Base-by-base conservation (phyloP, 2,113 vertebrate species). In the Abramis brama region DNA sequence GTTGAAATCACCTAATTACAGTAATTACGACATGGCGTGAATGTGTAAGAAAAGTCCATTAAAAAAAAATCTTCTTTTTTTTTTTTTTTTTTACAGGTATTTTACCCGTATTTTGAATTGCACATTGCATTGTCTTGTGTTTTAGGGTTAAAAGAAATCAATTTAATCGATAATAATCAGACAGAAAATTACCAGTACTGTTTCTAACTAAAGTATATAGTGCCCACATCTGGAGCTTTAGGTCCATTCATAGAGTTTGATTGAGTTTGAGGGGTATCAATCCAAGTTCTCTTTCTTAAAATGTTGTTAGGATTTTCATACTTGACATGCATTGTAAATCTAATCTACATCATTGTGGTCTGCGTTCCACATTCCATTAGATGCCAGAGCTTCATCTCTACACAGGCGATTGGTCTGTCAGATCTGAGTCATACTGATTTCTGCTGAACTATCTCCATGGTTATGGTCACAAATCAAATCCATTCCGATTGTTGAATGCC, bases 361-460 rank as follows among this genome's bases (percentile, higher is more conserved):
- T 23, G 19, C 19, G 7, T 57, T 57, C 45, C 71, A 74, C 10
- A 47, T 47, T 15, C 10, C 70, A 25, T 45, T 6, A 45, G 8
- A 11, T 45, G 19, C 36, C 70, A 45, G 39, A 43, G 39, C 47
- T 27, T 27, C 50, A 36, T 9, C 30, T 78, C 27, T n/a, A 3
- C 52, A 47, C 27, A 36, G 19, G 12, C 4, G 7, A 17, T 33
- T 33, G 50, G 9, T 84, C 30, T 23, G 21, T 64, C 39, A 30
- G 57, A 36, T 68, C 17, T 77, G 62, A 70, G 27, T 78, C 79
- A 83, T 70, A 39, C 86, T 45, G 17, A 75, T 11, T 2, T 59
- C 47, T 15, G 47, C 36, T 30, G n/a, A 30, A 50, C 27, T 30
- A n/a, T 87, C 77, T 50, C 50, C 79, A 78, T 85, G 47, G 83